A percentile compares a stretch with the other conserved stretches of the same genome.
phyloP scores from a whole-genome alignment of 1,140 invertebrate genomes.

The Ooceraea biroi region DNA sequence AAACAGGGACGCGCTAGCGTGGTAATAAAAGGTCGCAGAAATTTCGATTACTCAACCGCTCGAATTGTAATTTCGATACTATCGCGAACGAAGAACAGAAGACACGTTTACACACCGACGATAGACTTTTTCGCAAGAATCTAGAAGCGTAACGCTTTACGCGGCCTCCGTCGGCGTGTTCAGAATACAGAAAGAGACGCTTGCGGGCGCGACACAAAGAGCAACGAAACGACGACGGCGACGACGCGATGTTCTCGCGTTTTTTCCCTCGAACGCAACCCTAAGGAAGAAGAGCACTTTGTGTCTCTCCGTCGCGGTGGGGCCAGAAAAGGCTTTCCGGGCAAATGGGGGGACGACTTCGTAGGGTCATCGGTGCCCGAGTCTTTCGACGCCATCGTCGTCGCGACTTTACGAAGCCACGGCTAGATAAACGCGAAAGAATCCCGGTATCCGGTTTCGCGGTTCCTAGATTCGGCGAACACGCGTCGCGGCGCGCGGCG shows the following conservation, averaged over 20 bases:
- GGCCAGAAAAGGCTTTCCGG: constrained; percentile 46
- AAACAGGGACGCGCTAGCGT: not conserved
- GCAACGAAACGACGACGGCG: not conserved
- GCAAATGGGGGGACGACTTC: constrained; percentile 38
- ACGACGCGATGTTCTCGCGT: not conserved
- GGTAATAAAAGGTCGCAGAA: not conserved
- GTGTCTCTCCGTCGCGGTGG: not conserved
- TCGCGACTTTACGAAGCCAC: constrained; percentile 56
- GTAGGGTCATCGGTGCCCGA: constrained; percentile 17
- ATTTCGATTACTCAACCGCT: not conserved
- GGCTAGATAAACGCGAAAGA: constrained; percentile 10
- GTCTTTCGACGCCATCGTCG: constrained; percentile 61
- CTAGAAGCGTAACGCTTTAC: constrained; percentile 35
- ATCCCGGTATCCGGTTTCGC: constrained; percentile 51
- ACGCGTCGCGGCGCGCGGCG: constrained; percentile 17
- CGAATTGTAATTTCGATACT: not conserved
- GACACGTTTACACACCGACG: not conserved
- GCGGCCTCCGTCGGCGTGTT: not conserved
- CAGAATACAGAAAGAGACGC: constrained; percentile 15
- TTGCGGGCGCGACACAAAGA: constrained; percentile 22
- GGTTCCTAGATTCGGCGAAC: constrained; percentile 25
- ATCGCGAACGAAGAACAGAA: not conserved
- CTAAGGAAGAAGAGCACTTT: constrained; percentile 50
- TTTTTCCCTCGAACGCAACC: constrained; percentile 29
- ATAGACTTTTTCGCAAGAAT: constrained; percentile 5